These are phyloP conservation scores for Tautogolabrus adspersus DNA, from an alignment of 2,113 vertebrate species.

Conservation along the genomic window DNA sequence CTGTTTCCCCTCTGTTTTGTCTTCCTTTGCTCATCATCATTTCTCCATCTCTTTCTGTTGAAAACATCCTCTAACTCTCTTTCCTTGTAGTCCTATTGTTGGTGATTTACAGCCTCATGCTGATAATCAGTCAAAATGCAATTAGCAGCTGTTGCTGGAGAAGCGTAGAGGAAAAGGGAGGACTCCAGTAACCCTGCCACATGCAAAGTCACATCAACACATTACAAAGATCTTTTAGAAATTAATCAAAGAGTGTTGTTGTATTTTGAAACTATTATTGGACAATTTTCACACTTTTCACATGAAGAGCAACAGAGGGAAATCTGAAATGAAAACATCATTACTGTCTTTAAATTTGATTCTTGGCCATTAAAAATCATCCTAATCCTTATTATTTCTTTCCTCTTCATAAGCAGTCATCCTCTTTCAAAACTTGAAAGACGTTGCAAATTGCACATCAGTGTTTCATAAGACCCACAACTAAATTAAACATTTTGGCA, in stretches of 20 bases:
- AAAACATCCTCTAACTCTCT: conserved; percentile 49
- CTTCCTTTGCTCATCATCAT: conserved; percentile 36
- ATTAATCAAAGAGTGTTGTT: not conserved
- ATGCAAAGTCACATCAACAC: conserved; percentile 61
- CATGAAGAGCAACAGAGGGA: not conserved
- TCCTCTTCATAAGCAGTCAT: conserved; percentile 13
- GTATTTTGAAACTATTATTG: not conserved
- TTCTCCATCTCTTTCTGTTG: conserved; percentile 42
- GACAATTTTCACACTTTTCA: not conserved
- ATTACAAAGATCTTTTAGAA: conserved; percentile 6
- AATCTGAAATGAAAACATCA: not conserved
- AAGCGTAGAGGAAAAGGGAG: conserved; percentile 30
- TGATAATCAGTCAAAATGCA: conserved; percentile 79
- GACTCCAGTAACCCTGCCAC: conserved; percentile 41
- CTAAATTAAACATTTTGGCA: conserved; percentile 66
- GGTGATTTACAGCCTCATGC: conserved; percentile 66
- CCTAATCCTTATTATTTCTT: conserved; percentile 19
- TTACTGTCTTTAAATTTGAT: not conserved
- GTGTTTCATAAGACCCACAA: conserved; percentile 44
- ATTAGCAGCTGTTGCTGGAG: conserved; percentile 70
- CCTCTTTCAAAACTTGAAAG: conserved; percentile 35
- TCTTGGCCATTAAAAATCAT: conserved; percentile 18
- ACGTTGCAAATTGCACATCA: conserved; percentile 44
- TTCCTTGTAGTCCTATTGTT: conserved; percentile 39
- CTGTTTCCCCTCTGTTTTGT: not conserved